These are phyloP conservation scores for Tokudaia muenninki DNA, from an alignment of 2,797 vertebrate species.

Conservation along the genomic window DNA sequence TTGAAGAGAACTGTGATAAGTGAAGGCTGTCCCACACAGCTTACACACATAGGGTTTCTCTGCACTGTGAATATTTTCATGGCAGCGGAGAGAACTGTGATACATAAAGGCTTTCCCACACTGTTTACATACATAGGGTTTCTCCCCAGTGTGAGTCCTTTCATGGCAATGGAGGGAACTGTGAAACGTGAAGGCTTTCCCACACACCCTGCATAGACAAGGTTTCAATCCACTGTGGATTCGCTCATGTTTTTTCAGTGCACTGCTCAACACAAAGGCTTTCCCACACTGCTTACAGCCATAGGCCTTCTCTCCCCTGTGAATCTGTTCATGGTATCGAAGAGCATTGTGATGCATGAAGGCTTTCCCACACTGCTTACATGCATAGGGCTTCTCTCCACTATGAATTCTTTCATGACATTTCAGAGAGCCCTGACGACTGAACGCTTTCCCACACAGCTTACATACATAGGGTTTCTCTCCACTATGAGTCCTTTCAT, in stretches of 20 bases:
- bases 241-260: conserved; percentile 11
- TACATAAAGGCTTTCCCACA: conserved; percentile 37
- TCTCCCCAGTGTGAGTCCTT: conserved; percentile 16
- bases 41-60: conserved; percentile 32
- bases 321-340: conserved; percentile 15
- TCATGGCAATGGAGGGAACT: conserved; percentile 13
- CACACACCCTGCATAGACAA: conserved; percentile 1
- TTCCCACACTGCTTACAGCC: conserved; percentile 40
- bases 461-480: conserved; percentile 3
- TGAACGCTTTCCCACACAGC: conserved; percentile 8
- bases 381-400: neutral
- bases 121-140: neutral
- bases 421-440: neutral
- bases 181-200: neutral
- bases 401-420: conserved; percentile 21
- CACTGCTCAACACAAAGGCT: neutral
- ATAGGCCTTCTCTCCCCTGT: neutral
- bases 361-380: neutral
- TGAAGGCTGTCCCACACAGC: neutral
- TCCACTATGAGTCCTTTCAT: conserved; percentile 22
- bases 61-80: conserved; percentile 7
- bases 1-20: neutral
- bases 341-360: conserved; percentile 36
- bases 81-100: neutral
- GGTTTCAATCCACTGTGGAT: conserved; percentile 10